phyloP scores from a whole-genome alignment of 2,888 invertebrate genomes.

The Eupithecia subumbrata region DNA sequence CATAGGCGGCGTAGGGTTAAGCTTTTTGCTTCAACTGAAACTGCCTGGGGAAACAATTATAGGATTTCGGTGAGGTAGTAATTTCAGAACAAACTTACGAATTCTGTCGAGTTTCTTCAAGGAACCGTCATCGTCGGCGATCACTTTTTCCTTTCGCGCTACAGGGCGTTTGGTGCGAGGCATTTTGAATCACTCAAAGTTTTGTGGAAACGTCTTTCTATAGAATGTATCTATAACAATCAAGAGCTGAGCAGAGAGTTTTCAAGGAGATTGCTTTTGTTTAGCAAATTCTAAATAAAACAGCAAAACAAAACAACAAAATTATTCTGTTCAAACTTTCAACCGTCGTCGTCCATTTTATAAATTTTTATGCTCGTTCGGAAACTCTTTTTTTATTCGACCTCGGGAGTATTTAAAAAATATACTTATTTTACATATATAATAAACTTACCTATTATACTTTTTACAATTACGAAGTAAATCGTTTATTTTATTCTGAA shows the following conservation, averaged over 20 bases:
- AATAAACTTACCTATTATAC: too few relatives aligned
- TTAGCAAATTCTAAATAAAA: background rate
- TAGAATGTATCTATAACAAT: background rate
- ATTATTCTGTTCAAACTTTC: background rate
- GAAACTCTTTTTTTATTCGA: background rate
- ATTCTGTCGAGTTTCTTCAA: slow-evolving; percentile 67
- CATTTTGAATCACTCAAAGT: slow-evolving; percentile 56
- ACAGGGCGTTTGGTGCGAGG: slow-evolving; percentile 76
- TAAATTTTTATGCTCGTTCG: background rate
- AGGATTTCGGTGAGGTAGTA: background rate
- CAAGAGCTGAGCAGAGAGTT: background rate
- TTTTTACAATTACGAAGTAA: too few relatives aligned
- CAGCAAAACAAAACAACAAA: background rate
- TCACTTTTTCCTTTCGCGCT: slow-evolving; percentile 62
- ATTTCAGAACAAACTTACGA: slow-evolving; percentile 50
- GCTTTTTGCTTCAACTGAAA: background rate
- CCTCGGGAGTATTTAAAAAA: too few relatives aligned
- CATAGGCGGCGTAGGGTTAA: background rate
- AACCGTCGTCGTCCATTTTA: background rate
- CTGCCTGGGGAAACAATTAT: background rate
- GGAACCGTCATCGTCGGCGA: slow-evolving; percentile 59
- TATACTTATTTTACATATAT: too few relatives aligned
- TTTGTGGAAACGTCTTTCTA: background rate
- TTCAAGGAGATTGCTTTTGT: background rate
- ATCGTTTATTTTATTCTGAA: too few relatives aligned